These are phyloP conservation scores for Steatocranus sp. DNA, from an alignment of 2,797 vertebrate species.

Conservation along the genomic window DNA sequence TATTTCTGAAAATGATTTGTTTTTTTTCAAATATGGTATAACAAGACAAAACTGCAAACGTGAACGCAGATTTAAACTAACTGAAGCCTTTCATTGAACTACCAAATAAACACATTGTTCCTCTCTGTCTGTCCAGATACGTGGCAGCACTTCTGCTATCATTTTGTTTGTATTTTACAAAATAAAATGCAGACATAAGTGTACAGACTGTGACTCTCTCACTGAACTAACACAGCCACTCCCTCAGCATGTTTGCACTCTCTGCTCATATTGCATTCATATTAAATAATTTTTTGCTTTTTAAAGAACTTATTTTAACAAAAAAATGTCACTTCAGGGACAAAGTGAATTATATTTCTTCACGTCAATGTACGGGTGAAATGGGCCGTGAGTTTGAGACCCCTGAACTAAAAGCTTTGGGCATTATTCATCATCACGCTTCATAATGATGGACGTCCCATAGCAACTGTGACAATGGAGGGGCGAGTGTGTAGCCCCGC, in stretches of 20 bases:
- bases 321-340: neutral
- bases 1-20: neutral
- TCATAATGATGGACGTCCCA: neutral
- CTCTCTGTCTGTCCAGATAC: neutral
- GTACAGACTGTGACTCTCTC: neutral
- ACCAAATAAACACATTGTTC: neutral
- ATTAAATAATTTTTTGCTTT: neutral
- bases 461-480: neutral
- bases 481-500: neutral
- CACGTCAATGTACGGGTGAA: neutral
- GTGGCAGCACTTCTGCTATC: neutral
- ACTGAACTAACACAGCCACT: neutral
- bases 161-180: neutral
- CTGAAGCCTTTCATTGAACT: neutral
- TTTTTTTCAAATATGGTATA: neutral
- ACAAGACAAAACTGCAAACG: neutral
- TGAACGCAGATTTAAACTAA: neutral
- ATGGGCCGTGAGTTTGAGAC: neutral
- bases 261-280: neutral
- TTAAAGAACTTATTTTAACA: neutral
- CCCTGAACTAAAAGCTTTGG: neutral
- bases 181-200: neutral
- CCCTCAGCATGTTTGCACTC: neutral
- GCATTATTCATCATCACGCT: neutral
- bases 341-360: neutral